Evolutionary conservation across 2,113 vertebrate genomes (phyloP).

Genomic region (Symphodus melops): DNA sequence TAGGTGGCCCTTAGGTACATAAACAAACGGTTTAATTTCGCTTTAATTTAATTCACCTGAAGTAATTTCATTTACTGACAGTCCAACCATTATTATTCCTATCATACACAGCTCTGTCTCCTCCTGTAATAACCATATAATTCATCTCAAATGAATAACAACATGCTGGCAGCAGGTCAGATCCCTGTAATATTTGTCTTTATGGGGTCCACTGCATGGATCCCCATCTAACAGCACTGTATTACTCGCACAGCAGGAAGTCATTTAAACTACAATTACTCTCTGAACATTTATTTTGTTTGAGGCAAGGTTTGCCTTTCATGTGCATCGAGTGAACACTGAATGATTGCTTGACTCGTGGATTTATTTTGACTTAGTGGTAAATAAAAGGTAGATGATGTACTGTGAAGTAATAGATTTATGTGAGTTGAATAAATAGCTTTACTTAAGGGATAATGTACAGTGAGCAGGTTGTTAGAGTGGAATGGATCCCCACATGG

Average conservation of each 20-base stretch:
- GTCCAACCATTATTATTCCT: conserved; percentile 21
- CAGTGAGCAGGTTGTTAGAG: no score
- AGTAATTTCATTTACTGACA: neutral
- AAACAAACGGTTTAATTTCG: conserved; percentile 8
- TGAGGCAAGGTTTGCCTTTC: neutral
- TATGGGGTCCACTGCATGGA: conserved; percentile 7
- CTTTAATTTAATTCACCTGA: conserved; percentile 6
- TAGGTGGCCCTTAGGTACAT: neutral
- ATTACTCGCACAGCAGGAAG: neutral
- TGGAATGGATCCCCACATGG: no score
- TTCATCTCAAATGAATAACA: conserved; percentile 13
- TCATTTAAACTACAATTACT: conserved; percentile 1
- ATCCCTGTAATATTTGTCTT: neutral
- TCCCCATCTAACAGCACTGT: neutral
- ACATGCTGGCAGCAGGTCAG: neutral
- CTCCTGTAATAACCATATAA: neutral
- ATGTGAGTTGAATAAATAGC: neutral
- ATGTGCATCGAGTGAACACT: conserved; percentile 3
- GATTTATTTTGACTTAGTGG: neutral
- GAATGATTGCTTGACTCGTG: neutral
- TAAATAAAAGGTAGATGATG: neutral
- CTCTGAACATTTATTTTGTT: conserved; percentile 12
- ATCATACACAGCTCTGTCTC: neutral
- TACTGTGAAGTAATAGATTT: neutral
- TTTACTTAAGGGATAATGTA: neutral